Base-by-base conservation (phyloP, 2,113 vertebrate species). In the Taxidea taxus region DNA sequence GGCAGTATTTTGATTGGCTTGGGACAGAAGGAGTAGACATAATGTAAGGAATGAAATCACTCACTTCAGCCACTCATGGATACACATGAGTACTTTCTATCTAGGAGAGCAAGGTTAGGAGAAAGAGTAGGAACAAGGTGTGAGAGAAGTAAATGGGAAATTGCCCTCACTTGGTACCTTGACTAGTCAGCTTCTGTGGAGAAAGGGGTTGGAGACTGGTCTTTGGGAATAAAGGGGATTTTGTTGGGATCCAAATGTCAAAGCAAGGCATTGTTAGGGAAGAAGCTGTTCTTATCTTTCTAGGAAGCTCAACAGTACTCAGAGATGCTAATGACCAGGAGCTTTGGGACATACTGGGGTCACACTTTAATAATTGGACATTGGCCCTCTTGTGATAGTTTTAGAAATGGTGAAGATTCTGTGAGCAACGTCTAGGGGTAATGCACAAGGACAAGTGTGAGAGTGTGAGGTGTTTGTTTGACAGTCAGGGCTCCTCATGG, bases 161-260 rank as follows among this genome's bases (percentile, higher is more conserved):
- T 58, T 4, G 0, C 4, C 87, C 8, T 83, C 29, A 78, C 25
- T 92, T 58, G 29, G 9, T 81, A 51, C 39, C 18, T 87, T 86
- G 37, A 42, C 37, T 83, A 21, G 34, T 89, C 62, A 66, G 27
- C 29, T 86, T 90, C 16, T 90, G 0, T 72, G 7, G 10, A 86
- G 6, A 56, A 37, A 70, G 20, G 2, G 3, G 1, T 15, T 18
- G 1, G 51, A 93, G 13, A 5, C 37, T 74, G 4, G 34, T 90
- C 42, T 74, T 80, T 68, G 80, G 42, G 25, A 96, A 39, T n/a
- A 93, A 77, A n/a, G 84, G 20, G 47, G 95, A 87, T 81, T 90
- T 2, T 88, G 31, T 70, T 60, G 54, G 37, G 4, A 47, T 72
- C 13, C 54, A 90, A 47, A 62, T 94, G 44, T 39, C 49, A 82